These are phyloP conservation scores for Serranus cabrilla DNA, from an alignment of 2,797 vertebrate genomes.

Conservation along the genomic window DNA sequence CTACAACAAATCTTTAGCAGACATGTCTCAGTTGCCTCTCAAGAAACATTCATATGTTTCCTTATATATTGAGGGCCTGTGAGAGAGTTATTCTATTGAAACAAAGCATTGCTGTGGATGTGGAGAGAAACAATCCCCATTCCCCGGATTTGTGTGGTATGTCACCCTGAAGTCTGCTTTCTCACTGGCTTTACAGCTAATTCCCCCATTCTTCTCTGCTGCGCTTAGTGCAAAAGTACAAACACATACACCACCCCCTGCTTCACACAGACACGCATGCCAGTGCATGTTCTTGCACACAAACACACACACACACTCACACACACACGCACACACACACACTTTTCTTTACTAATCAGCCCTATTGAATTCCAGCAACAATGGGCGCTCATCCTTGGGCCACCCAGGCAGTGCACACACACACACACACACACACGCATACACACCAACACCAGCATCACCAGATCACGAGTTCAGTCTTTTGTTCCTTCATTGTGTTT, in stretches of 20 bases:
- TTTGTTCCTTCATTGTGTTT: constrained; percentile 81
- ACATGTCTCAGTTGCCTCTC: background rate
- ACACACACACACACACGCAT: constrained; percentile 41
- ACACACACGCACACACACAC: constrained; percentile 65
- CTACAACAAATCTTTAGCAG: background rate
- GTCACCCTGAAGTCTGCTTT: constrained; percentile 71
- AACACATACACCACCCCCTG: constrained; percentile 64
- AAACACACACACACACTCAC: constrained; percentile 51
- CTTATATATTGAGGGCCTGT: background rate
- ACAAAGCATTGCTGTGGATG: constrained; percentile 44
- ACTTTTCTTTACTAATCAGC: constrained; percentile 84
- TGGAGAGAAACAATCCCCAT: constrained; percentile 51
- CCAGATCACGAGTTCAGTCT: constrained; percentile 82
- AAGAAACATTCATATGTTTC: background rate
- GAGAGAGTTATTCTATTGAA: constrained; percentile 22
- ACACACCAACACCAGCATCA: constrained; percentile 62
- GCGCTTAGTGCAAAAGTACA: constrained; percentile 62
- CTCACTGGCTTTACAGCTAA: constrained; percentile 71
- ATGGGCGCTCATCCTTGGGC: constrained; percentile 84
- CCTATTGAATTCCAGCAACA: constrained; percentile 87
- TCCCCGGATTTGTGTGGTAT: constrained; percentile 68
- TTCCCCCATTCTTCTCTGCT: constrained; percentile 74
- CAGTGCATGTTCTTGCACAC: constrained; percentile 60
- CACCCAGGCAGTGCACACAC: constrained; percentile 83
- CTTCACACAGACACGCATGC: constrained; percentile 67